Evolutionary conservation across 2,797 vertebrate species (phyloP).

Genomic region (Falco novaeseelandiae): DNA sequence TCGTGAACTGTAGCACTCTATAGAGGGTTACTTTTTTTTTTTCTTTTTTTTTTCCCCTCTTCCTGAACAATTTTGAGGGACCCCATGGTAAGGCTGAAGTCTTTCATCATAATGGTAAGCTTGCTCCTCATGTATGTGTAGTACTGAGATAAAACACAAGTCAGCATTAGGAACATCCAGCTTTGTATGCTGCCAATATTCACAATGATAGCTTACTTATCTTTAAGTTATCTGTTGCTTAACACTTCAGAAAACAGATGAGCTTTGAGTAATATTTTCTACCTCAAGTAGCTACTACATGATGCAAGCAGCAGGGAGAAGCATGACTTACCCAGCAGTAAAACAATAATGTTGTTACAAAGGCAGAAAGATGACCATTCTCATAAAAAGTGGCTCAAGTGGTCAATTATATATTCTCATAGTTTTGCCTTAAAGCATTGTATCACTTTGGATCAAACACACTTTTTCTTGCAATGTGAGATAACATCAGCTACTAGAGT

Average conservation of each 20-base stretch:
- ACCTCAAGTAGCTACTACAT: neutral
- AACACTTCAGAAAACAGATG: neutral
- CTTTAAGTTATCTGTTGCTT: neutral
- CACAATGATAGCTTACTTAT: neutral
- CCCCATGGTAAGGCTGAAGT: neutral
- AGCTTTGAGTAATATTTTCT: neutral
- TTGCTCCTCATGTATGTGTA: neutral
- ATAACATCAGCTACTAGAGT: neutral
- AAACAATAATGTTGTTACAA: neutral
- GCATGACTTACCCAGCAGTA: neutral
- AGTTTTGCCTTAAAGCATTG: neutral
- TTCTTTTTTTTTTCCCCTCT: neutral
- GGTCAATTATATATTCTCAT: neutral
- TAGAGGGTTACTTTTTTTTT: accelerated
- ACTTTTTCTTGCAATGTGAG: neutral
- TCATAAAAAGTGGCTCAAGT: neutral
- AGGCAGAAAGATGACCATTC: neutral
- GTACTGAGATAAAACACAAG: neutral
- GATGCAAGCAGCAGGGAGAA: neutral
- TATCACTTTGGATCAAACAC: neutral
- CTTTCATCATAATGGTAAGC: neutral
- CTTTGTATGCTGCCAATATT: neutral
- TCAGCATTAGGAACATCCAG: neutral
- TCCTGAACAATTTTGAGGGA: neutral
- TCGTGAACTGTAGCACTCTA: neutral